phyloP scores from a whole-genome alignment of 1,140 invertebrate species.

The Laupala kohalensis region DNA sequence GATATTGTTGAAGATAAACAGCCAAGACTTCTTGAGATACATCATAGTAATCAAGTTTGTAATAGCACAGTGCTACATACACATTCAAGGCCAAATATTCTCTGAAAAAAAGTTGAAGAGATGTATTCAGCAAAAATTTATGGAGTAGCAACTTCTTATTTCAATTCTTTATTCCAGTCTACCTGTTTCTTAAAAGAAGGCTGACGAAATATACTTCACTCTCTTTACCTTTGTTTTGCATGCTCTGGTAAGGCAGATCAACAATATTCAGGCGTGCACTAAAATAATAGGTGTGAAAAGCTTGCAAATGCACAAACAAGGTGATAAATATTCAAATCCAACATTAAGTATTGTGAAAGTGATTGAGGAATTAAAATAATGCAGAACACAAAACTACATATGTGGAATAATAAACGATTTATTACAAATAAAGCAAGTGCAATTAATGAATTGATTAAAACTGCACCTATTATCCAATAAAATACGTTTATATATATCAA shows the following conservation, averaged over 20 bases:
- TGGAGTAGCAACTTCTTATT: too few relatives aligned
- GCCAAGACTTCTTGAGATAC: conserved; percentile 88
- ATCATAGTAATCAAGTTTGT: conserved; percentile 89
- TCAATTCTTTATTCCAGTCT: too few relatives aligned
- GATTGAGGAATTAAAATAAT: too few relatives aligned
- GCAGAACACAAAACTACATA: too few relatives aligned
- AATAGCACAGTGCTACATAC: conserved; percentile 94
- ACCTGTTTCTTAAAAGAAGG: not conserved
- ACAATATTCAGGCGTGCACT: not conserved
- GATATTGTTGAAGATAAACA: conserved; percentile 82
- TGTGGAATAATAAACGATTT: too few relatives aligned
- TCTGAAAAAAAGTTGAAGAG: conserved; percentile 39
- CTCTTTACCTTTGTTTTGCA: not conserved
- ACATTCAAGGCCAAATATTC: conserved; percentile 90
- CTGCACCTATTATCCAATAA: conserved; percentile 75
- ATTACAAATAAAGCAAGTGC: too few relatives aligned
- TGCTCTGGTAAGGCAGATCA: not conserved
- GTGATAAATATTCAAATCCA: too few relatives aligned
- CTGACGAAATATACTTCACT: not conserved
- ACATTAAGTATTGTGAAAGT: too few relatives aligned
- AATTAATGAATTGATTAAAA: not conserved
- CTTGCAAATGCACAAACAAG: too few relatives aligned
- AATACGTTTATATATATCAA: conserved; percentile 95
- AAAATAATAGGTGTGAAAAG: not conserved
- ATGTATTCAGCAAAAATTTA: too few relatives aligned